Evolutionary conservation across 2,888 invertebrate species (phyloP), one percentile per base, ranked within the genome.

Genomic region (Heliothis peltigera): DNA sequence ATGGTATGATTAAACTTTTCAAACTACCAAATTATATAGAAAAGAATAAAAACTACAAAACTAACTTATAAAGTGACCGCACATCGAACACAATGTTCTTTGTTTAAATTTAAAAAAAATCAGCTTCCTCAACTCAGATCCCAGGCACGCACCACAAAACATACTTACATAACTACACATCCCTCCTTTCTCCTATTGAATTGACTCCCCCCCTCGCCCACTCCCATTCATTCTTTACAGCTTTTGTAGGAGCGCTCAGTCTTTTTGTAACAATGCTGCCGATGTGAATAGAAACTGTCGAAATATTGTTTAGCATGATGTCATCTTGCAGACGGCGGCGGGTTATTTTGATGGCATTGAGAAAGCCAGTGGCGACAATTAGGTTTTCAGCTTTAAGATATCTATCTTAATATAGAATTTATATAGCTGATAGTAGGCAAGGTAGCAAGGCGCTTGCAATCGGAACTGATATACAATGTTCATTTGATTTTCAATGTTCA

Each of bases 171-270:
- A 91, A 91, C 91, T 87, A 88, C 90, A 91, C 89, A 90, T 89
- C 87, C 89, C 90, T 87, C 87, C 85, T 89, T 89, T 89, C 89
- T 89, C 80, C 88, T 89, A 92, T 94, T 92, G 90, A 92, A 91
- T 91, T 88, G 88, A 83, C 87, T 85, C 84, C 46, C 65, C 89
- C 67, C 84, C 78, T 86, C 89, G 83, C 89, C 88, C 89, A 85
- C 89, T 88, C 86, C 89, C 91, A 90, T 92, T 93, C 92, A 93
- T 93, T 93, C 92, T 92, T 92, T 89, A 88, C 88, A 89, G 90
- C 92, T 92, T 92, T 93, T 93, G 92, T 93, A 89, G 87, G 83
- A 89, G 85, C 88, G 89, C 88, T 87, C 86, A 89, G 87, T 89
- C 91, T 93, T 93, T 91, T 92, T 92, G 90, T 92, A 91, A 90